Base-by-base conservation (phyloP, 2,113 vertebrate genomes). In the Pelobates fuscus region DNA sequence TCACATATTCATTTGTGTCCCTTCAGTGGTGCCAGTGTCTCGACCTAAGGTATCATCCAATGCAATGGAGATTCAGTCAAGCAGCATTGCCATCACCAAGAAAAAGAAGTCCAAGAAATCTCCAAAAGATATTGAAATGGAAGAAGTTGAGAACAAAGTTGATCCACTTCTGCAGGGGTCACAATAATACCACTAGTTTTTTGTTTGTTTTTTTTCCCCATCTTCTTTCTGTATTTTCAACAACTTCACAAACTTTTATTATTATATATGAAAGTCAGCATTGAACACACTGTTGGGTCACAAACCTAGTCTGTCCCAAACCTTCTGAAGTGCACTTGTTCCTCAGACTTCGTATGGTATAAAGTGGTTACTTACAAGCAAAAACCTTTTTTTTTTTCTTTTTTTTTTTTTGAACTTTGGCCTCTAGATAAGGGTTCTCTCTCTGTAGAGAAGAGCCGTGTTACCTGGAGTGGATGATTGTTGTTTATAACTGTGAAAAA, bases 41-140 rank as follows among this genome's bases (percentile, higher is more conserved):
- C 80, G 66, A 54, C 66, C 71, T 71, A 14, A 70, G 67, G 81
- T 68, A 77, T 73, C 55, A 25, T 69, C n/a, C 30, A 54, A 2
- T 24, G 18, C 0, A 18, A 76, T 67, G 64, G 41, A 67, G 12
- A 26, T 49, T 25, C n/a, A 78, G 21, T 25, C 46, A 3, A 43
- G 44, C 10, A 81, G 78, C n/a, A 1, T 10, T 37, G 27, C n/a
- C n/a, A n/a, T 0, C 69, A 57, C 23, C 20, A 81, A 43, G 80
- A 80, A 79, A 75, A 81, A 37, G 6, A 85, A 72, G 27, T 2
- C 23, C 4, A 46, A 14, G 15, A 64, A 58, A 8, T 2, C 80
- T 74, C 29, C 70, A 70, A 43, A 80, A 11, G 72, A 88, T 49
- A 77, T 87, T 25, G 84, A 82, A 5, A 89, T 87, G 88, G 77